These are phyloP conservation scores for Spisula solida DNA, from an alignment of 2,888 invertebrate genomes.

Conservation along the genomic window DNA sequence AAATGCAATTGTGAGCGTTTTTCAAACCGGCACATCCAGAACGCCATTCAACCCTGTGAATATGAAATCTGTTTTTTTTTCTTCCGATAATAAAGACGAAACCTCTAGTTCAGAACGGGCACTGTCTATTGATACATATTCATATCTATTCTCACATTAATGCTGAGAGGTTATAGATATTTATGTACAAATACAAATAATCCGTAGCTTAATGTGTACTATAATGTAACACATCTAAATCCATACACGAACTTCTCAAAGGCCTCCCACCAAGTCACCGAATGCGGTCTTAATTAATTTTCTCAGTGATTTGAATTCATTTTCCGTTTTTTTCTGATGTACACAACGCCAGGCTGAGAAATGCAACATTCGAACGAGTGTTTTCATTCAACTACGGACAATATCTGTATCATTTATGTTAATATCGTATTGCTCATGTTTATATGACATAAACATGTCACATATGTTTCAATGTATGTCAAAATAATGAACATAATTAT, in stretches of 20 bases:
- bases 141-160: background rate
- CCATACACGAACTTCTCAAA: constrained; percentile 27
- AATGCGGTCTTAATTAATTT: constrained; percentile 33
- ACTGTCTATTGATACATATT: background rate
- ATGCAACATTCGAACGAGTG: background rate
- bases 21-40: constrained; percentile 17
- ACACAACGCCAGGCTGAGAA: background rate
- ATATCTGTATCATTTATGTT: background rate
- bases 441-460: background rate
- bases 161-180: background rate
- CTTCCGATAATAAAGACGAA: too few species aligned
- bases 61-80: too few species aligned
- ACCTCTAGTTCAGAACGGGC: too few species aligned
- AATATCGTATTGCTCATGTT: background rate
- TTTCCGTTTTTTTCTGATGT: background rate
- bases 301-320: background rate
- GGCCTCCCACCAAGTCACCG: constrained; percentile 27
- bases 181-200: constrained; percentile 9
- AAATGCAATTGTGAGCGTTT: constrained; percentile 19
- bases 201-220: background rate
- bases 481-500: too few species aligned
- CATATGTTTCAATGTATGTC: background rate
- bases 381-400: background rate
- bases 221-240: constrained; percentile 34
- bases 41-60: too few species aligned